Evolutionary conservation across 92 coral and sea anemone genomes (phyloP).

Genomic region (Umimayanthus kanabou): DNA sequence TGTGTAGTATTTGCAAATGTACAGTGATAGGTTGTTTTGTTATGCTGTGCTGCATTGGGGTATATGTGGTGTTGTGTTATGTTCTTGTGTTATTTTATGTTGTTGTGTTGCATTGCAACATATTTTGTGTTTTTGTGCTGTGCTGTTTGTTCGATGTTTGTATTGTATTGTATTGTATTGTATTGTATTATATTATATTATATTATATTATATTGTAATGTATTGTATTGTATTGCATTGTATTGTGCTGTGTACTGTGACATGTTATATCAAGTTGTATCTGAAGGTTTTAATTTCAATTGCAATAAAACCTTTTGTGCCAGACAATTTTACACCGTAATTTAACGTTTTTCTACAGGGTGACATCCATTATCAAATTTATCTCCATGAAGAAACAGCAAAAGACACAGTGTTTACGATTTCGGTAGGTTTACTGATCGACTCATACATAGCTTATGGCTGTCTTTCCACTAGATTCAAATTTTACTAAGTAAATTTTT

Average conservation of each 20-base stretch:
- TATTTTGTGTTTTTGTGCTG: too few relatives aligned
- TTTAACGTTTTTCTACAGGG: background rate
- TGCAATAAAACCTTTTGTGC: background rate
- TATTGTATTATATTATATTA: too few relatives aligned
- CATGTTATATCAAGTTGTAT: too few relatives aligned
- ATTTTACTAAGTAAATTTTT: too few relatives aligned
- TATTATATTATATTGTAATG: too few relatives aligned
- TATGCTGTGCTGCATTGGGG: background rate
- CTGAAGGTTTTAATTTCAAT: background rate
- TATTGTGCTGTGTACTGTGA: background rate
- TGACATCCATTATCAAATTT: background rate
- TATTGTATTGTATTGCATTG: background rate
- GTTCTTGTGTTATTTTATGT: background rate
- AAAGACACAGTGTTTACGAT: background rate
- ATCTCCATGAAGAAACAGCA: constrained; percentile 11
- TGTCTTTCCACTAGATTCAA: too few relatives aligned
- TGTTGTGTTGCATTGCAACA: background rate
- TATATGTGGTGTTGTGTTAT: too few relatives aligned
- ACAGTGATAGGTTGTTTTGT: too few relatives aligned
- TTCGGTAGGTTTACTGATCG: background rate
- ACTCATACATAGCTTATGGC: background rate
- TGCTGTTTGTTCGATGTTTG: background rate
- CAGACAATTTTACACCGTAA: too few relatives aligned
- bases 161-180: background rate
- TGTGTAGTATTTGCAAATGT: background rate